Evolutionary conservation across 2,888 invertebrate genomes (phyloP).

Genomic region (Erebia aethiops): DNA sequence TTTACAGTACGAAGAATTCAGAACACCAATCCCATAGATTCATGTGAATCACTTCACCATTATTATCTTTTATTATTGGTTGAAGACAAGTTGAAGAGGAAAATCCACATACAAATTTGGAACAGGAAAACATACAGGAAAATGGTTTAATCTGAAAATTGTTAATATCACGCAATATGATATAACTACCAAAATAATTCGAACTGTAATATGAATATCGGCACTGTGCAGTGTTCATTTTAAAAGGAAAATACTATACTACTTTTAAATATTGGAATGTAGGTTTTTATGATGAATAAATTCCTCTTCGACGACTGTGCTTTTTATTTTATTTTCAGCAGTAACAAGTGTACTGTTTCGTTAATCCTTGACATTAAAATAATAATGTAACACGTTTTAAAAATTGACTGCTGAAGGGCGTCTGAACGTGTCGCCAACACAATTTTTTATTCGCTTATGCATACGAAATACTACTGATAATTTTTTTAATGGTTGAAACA

Average conservation of each 20-base stretch:
- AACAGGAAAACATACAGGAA: conserved; percentile 31
- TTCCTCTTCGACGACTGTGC: not conserved
- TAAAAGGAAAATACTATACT: not conserved
- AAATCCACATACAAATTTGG: conserved; percentile 2
- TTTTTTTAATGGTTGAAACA: not conserved
- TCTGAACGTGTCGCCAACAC: conserved; percentile 30
- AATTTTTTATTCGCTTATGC: conserved; percentile 39
- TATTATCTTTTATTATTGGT: conserved; percentile 18
- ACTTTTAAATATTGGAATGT: not conserved
- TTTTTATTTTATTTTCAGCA: conserved; percentile 11
- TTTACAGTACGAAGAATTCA: conserved; percentile 45
- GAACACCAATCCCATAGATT: conserved; percentile 38
- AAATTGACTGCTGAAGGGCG: conserved; percentile 53
- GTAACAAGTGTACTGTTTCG: conserved; percentile 5
- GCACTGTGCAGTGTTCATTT: no score
- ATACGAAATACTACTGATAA: conserved; percentile 4
- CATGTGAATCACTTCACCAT: conserved; percentile 43
- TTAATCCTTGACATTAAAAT: conserved; percentile 47
- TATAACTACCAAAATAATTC: no score
- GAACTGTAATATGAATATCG: no score
- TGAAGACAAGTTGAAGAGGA: not conserved
- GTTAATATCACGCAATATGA: no score
- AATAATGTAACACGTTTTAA: conserved; percentile 48
- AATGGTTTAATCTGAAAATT: no score
- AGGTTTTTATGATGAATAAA: not conserved